phyloP scores from a whole-genome alignment of 2,113 vertebrate species.

The Nesoenas mayeri region DNA sequence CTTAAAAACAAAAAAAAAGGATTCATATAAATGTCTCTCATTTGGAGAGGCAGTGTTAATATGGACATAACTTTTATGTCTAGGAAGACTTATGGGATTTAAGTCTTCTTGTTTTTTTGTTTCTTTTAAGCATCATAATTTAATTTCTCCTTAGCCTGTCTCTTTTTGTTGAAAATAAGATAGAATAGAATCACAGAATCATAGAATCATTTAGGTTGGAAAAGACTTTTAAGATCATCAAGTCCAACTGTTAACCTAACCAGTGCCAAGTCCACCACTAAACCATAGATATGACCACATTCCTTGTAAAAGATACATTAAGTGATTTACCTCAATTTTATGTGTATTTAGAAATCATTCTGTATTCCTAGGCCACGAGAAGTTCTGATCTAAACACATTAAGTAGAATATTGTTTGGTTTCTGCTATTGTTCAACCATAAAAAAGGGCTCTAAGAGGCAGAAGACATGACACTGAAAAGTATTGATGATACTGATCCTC shows the following conservation, averaged over 20 bases:
- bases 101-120: neutral
- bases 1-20: neutral
- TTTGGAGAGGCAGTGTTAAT: neutral
- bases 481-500: neutral
- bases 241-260: too few species aligned
- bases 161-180: neutral
- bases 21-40: neutral
- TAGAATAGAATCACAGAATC: too few species aligned
- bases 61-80: neutral
- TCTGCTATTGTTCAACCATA: neutral
- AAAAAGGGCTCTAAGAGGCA: neutral
- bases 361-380: neutral
- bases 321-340: neutral
- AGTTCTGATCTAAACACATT: neutral
- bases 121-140: neutral
- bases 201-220: too few species aligned
- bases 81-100: neutral
- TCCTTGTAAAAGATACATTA: neutral
- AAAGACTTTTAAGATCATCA: too few species aligned
- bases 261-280: too few species aligned
- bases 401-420: neutral
- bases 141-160: neutral
- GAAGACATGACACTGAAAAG: neutral
- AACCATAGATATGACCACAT: neutral
- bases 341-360: neutral